Conservation (phyloP, 2,888 invertebrate species). For the Hipparchia semele region DNA sequence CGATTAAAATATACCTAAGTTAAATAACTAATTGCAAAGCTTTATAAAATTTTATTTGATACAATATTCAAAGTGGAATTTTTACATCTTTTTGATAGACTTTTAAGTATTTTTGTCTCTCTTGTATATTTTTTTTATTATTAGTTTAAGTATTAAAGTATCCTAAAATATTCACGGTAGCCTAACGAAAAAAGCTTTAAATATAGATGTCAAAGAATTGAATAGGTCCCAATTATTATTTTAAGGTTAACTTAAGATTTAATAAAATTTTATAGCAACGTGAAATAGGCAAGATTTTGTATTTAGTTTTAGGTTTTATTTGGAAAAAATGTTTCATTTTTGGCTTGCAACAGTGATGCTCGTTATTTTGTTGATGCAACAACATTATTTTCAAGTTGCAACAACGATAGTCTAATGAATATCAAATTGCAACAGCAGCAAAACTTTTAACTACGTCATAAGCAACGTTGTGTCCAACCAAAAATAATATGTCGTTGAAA, state of each 20-base stretch:
- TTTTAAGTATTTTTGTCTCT: background rate
- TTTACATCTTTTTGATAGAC: background rate
- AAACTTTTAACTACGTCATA: too few relatives aligned
- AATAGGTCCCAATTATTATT: conserved; percentile 4
- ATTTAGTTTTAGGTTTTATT: too few relatives aligned
- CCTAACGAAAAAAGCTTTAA: conserved; percentile 77
- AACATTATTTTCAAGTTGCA: too few relatives aligned
- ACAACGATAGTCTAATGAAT: too few relatives aligned
- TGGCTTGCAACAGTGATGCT: too few relatives aligned
- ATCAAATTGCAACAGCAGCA: too few relatives aligned
- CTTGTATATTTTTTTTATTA: conserved; percentile 4
- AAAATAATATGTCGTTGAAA: too few relatives aligned
- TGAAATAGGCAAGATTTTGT: too few relatives aligned
- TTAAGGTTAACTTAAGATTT: background rate
- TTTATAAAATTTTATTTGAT: conserved; percentile 20
- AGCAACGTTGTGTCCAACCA: too few relatives aligned
- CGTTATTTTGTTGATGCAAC: too few relatives aligned
- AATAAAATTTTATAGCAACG: background rate
- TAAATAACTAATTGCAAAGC: conserved; percentile 6
- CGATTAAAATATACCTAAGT: background rate
- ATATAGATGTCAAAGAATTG: conserved; percentile 71
- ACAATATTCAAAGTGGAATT: background rate
- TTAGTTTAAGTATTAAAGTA: conserved; percentile 2
- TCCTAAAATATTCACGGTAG: conserved; percentile 43
- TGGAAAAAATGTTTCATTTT: too few relatives aligned